Conservation (phyloP, 2,113 vertebrate species). For the Leucosticte australis region DNA sequence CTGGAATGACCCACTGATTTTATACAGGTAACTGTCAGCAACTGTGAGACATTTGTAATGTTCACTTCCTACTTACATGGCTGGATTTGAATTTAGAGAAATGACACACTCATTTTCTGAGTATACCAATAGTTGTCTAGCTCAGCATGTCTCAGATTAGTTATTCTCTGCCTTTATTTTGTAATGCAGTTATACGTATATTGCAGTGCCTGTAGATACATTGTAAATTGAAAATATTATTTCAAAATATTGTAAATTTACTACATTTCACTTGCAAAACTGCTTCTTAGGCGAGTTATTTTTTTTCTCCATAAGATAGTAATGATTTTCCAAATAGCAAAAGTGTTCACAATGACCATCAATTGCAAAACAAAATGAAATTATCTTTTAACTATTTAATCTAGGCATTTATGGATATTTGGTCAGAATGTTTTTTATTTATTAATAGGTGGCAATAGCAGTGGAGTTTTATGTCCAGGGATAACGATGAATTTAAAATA, state of each 20-base stretch:
- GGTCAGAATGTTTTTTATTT: not conserved
- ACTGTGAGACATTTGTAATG: not conserved
- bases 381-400: not conserved
- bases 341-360: not conserved
- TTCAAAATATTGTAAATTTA: not conserved
- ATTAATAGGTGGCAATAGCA: not conserved
- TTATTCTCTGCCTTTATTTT: not conserved
- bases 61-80: not conserved
- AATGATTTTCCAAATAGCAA: not conserved
- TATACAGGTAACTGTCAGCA: not conserved
- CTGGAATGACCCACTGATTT: not conserved
- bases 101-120: not conserved
- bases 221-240: not conserved
- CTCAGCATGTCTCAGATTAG: not conserved
- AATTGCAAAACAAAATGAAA: not conserved
- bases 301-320: not conserved
- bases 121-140: not conserved
- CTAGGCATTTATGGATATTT: not conserved
- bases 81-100: not conserved
- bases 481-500: not conserved
- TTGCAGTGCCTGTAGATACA: not conserved
- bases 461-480: not conserved
- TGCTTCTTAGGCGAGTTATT: not conserved
- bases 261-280: not conserved
- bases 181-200: not conserved